Base-by-base conservation (phyloP, 2,888 invertebrate species). In the Cryptocephalus primarius region DNA sequence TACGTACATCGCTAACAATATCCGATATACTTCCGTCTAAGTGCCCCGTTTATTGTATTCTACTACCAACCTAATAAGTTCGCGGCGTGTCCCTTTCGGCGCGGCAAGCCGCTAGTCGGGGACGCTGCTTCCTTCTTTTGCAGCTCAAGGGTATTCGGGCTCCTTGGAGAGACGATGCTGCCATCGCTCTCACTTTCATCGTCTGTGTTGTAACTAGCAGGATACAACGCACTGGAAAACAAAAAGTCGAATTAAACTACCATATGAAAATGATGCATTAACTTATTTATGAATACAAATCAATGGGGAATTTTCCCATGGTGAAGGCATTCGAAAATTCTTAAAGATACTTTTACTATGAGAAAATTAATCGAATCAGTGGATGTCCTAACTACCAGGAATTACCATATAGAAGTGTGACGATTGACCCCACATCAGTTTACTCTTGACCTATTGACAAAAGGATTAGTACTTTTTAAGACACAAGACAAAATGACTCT, bases 171-270 rank as follows among this genome's bases (percentile, higher is more conserved):
- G 32, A 70, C 64, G 41, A 68, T 65, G 52, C 71, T 70, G 51
- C 70, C 70, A 46, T 76, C 75, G 47, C 72, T 70, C 58, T 76
- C 76, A 53, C 70, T 71, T 44, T 71, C 71, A 31, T 71, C 71
- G 49, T 71, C 71, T 12, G 65, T 64, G 4, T 66, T 64, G 46
- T 66, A 64, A 46, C 60, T 74, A 62, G 51, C 73, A 62, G 82
- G 80, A 69, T 82, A 84, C 46, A 84, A 70, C 1, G 84, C 83
- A 63, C 83, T 83, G 70, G 8, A 70, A 70, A 33, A 39, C 32
- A 12, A 34, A 45, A 43, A 42, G 33, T 3, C 10, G n/a, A 39
- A 39, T 39, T 39, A 9, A 39, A n/a, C 14, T 39, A 40, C 2
- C 40, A 40, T 40, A 8, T n/a, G n/a, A n/a, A 22, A 22, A 22